Conservation (phyloP, 2,888 invertebrate species). For the Netelia virgata region DNA sequence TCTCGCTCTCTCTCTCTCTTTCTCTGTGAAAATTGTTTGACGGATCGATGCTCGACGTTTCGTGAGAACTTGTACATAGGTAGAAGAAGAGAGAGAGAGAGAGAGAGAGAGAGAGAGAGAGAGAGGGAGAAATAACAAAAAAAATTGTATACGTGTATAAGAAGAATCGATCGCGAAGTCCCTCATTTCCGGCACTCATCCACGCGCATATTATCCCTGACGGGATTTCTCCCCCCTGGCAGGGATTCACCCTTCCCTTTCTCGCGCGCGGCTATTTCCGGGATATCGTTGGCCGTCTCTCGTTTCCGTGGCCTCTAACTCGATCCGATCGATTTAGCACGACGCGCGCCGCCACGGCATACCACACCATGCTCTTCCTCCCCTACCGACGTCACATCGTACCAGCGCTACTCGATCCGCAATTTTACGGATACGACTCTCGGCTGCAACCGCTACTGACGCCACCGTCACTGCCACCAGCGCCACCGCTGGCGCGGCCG, state of each 20-base stretch:
- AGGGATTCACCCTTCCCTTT: conserved; percentile 7
- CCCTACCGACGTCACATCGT: conserved; percentile 15
- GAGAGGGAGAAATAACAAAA: background rate
- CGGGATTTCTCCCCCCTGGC: background rate
- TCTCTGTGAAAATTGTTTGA: background rate
- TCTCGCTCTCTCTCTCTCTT: background rate
- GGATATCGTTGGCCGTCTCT: conserved; percentile 64
- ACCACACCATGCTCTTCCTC: conserved; percentile 16
- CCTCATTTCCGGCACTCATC: conserved; percentile 45
- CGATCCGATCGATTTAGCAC: conserved; percentile 70
- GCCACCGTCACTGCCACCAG: conserved; percentile 12
- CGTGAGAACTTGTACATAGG: too few relatives aligned
- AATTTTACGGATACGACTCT: conserved; percentile 69
- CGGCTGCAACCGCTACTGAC: conserved; percentile 32
- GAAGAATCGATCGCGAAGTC: conserved; percentile 40
- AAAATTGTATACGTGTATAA: conserved; percentile 3
- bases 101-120: background rate
- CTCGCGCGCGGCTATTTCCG: conserved; percentile 58
- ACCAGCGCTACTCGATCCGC: conserved; percentile 58
- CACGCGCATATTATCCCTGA: conserved; percentile 47
- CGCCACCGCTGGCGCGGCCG: conserved; percentile 48
- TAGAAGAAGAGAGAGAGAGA: too few relatives aligned
- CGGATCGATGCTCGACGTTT: background rate
- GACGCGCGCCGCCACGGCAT: conserved; percentile 57
- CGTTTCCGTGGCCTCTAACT: conserved; percentile 67